These are phyloP conservation scores for Ranitomeya imitator DNA, from an alignment of 2,113 vertebrate species.

Conservation along the genomic window DNA sequence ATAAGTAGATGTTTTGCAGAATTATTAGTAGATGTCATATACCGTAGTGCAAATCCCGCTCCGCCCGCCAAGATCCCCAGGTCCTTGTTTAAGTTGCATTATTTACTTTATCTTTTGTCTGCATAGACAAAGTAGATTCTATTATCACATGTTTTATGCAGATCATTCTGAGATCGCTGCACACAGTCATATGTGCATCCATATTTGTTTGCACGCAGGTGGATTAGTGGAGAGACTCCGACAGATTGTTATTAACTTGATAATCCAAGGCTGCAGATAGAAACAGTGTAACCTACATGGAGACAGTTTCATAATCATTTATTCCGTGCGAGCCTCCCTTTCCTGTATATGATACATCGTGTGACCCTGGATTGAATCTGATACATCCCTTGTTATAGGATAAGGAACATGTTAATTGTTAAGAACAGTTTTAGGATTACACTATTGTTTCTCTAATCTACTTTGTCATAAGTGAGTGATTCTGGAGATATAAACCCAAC, in stretches of 20 bases:
- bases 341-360: background rate
- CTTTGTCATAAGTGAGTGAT: background rate
- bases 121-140: background rate
- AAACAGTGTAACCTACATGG: background rate
- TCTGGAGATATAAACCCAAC: background rate
- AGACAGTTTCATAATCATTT: background rate
- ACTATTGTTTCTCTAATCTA: background rate
- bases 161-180: background rate
- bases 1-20: background rate
- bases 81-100: background rate
- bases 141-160: background rate
- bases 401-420: background rate
- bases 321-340: background rate
- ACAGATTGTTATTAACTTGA: slow-evolving; percentile 36
- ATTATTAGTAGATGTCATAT: background rate
- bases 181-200: background rate
- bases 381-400: background rate
- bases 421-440: background rate
- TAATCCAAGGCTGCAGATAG: slow-evolving; percentile 37
- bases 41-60: background rate
- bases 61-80: background rate
- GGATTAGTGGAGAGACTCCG: slow-evolving; percentile 35
- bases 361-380: background rate
- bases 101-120: background rate
- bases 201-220: slow-evolving; percentile 11